Evolutionary conservation across 2,888 invertebrate genomes (phyloP).

Genomic region (Euplagia quadripunctaria): DNA sequence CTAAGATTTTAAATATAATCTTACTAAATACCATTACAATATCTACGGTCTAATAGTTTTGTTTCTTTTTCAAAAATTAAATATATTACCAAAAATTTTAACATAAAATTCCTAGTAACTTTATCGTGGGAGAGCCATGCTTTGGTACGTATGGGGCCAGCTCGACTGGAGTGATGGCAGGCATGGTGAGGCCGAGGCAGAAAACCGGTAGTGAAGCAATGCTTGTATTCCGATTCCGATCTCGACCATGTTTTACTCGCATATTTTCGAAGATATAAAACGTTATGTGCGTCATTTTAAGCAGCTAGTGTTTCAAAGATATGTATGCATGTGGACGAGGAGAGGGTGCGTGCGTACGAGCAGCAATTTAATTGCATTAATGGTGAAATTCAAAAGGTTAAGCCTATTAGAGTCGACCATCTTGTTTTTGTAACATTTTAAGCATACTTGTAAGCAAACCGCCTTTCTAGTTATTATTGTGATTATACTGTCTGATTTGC

Average conservation of each 20-base stretch:
- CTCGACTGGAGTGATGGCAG: too few relatives aligned
- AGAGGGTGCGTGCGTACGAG: slow-evolving; percentile 60
- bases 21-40: too few relatives aligned
- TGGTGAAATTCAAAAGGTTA: slow-evolving; percentile 78
- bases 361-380: slow-evolving; percentile 74
- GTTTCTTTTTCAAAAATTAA: too few relatives aligned
- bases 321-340: slow-evolving; percentile 37
- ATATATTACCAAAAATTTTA: too few relatives aligned
- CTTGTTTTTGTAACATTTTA: slow-evolving; percentile 62
- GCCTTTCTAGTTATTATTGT: slow-evolving; percentile 58
- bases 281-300: slow-evolving; percentile 40
- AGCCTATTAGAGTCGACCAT: slow-evolving; percentile 66
- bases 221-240: neutral
- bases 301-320: slow-evolving; percentile 40
- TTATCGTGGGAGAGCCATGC: too few relatives aligned
- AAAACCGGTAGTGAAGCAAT: too few relatives aligned
- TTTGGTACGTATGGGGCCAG: too few relatives aligned
- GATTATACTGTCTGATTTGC: slow-evolving; percentile 53
- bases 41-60: too few relatives aligned
- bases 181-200: too few relatives aligned
- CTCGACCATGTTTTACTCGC: slow-evolving; percentile 45
- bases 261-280: slow-evolving; percentile 33
- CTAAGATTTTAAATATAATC: too few relatives aligned
- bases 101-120: too few relatives aligned
- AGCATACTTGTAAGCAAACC: slow-evolving; percentile 62